These are phyloP conservation scores for Achlya flavicornis DNA, from an alignment of 2,888 invertebrate species.

Conservation along the genomic window DNA sequence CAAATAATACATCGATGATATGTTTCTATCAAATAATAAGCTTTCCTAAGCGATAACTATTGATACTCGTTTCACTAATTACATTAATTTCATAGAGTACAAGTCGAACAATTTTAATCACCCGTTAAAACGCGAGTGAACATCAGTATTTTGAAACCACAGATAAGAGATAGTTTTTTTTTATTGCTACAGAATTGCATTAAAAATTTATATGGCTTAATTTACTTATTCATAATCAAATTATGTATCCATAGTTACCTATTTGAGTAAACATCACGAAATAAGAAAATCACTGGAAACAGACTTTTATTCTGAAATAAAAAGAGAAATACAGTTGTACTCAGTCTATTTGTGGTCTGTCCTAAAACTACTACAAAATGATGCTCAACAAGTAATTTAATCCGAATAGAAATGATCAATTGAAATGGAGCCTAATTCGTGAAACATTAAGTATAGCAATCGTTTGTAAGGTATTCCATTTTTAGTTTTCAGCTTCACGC, in stretches of 20 bases:
- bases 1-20: conserved; percentile 48
- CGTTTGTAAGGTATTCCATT: too few relatives aligned
- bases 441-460: not conserved
- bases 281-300: conserved; percentile 1
- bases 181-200: conserved; percentile 3
- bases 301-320: not conserved
- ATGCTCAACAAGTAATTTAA: not conserved
- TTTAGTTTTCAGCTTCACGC: too few relatives aligned
- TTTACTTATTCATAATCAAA: conserved; percentile 7
- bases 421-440: not conserved
- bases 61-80: conserved; percentile 9
- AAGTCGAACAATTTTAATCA: conserved; percentile 22
- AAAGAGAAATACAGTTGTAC: too few relatives aligned
- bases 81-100: conserved; percentile 20
- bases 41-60: conserved; percentile 28
- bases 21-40: conserved; percentile 33
- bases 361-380: not conserved
- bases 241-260: not conserved
- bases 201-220: conserved; percentile 2
- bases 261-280: not conserved
- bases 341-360: not conserved
- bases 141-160: not conserved
- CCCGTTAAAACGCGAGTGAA: conserved; percentile 52
- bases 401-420: not conserved
- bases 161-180: not conserved